These are phyloP conservation scores for Hypercompe scribonia DNA, from an alignment of 2,888 invertebrate species.

Conservation along the genomic window DNA sequence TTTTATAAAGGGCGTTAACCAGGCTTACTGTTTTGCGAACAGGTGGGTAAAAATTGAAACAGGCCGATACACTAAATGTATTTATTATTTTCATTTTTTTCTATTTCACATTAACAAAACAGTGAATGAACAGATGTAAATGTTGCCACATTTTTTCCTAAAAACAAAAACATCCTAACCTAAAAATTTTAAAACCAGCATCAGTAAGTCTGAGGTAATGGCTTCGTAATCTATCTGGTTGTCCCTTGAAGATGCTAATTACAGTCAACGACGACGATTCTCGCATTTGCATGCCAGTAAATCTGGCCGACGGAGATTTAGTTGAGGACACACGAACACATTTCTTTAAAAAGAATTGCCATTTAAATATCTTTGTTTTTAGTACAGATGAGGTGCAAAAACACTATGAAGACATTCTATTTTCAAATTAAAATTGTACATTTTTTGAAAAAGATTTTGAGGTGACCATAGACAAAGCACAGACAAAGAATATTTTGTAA, in stretches of 20 bases:
- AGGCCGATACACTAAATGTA: no score
- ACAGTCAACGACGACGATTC: slow-evolving; percentile 53
- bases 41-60: no score
- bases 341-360: slow-evolving; percentile 60
- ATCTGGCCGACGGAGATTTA: slow-evolving; percentile 64
- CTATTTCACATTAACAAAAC: no score
- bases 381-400: slow-evolving; percentile 19
- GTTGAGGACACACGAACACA: slow-evolving; percentile 62
- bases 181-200: slow-evolving; percentile 12
- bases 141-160: slow-evolving; percentile 5
- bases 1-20: no score
- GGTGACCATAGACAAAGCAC: not conserved
- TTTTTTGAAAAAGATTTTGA: not conserved
- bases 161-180: slow-evolving; percentile 7
- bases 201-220: slow-evolving; percentile 50
- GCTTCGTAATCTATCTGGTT: slow-evolving; percentile 51
- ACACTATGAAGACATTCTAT: not conserved
- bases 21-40: no score
- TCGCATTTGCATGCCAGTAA: slow-evolving; percentile 68
- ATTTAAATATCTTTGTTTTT: slow-evolving; percentile 55
- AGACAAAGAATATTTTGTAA: not conserved
- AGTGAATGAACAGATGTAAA: no score
- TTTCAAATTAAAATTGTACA: not conserved
- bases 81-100: no score
- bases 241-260: slow-evolving; percentile 58